A percentile compares a stretch with the other conserved stretches of the same genome.
Evolutionary conservation across 2,113 vertebrate genomes (phyloP).

Genomic region (Phalacrocorax brasilianus): DNA sequence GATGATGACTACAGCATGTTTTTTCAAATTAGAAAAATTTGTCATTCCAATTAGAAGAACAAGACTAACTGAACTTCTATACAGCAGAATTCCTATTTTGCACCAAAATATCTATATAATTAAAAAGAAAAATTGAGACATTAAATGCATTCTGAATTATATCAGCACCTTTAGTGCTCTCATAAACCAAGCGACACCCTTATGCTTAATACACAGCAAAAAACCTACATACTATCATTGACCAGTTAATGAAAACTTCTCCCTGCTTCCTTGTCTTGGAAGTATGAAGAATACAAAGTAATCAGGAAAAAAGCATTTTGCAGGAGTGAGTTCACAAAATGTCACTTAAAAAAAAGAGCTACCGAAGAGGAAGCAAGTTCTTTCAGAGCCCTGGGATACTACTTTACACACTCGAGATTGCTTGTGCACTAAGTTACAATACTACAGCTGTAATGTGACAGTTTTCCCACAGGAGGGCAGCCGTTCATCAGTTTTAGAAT

Average conservation of each 20-base stretch:
- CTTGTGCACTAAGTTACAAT: not conserved
- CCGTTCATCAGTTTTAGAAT: slow-evolving; percentile 24
- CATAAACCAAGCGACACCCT: not conserved
- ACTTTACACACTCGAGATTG: not conserved
- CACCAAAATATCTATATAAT: not conserved
- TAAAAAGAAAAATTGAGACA: not conserved
- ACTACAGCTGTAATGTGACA: not conserved
- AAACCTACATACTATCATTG: not conserved
- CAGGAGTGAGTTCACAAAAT: not conserved
- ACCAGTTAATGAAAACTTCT: not conserved
- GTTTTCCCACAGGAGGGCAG: slow-evolving; percentile 69
- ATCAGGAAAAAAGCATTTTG: not conserved
- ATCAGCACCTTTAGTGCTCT: not conserved
- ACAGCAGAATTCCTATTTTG: not conserved
- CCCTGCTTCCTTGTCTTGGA: not conserved
- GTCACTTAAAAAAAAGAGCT: not conserved
- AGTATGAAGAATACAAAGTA: not conserved
- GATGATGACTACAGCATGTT: not conserved
- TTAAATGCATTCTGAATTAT: not conserved
- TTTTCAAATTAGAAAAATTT: not conserved
- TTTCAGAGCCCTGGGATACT: not conserved
- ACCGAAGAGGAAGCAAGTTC: not conserved
- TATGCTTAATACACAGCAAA: not conserved
- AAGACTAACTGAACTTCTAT: not conserved
- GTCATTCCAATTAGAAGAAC: not conserved